Conservation (phyloP, 2,113 vertebrate genomes). For the Stercorarius parasiticus region DNA sequence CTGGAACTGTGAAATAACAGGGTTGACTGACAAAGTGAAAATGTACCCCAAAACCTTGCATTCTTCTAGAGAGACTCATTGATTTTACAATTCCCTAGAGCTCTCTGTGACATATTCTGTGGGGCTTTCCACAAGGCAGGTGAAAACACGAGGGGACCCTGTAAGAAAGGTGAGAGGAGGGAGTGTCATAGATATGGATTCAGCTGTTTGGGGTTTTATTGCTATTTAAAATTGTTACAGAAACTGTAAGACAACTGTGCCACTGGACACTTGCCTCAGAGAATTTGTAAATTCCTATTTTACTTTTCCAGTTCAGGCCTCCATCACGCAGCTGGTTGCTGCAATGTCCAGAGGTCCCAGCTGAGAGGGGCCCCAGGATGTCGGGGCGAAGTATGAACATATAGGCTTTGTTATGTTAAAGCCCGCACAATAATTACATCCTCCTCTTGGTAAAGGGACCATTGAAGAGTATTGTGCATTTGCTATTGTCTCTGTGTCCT, state of each 20-base stretch:
- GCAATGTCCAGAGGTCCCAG: background rate
- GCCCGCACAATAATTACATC: constrained; percentile 10
- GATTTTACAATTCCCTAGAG: background rate
- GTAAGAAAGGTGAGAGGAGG: background rate
- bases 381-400: background rate
- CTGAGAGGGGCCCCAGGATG: background rate
- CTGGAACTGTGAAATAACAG: background rate
- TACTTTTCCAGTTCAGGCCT: background rate
- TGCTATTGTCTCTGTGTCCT: background rate
- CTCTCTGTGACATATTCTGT: background rate
- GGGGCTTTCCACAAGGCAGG: background rate
- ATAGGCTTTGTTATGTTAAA: constrained; percentile 13
- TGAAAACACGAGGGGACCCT: background rate
- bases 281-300: background rate
- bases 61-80: background rate
- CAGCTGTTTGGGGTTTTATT: background rate
- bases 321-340: background rate
- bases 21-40: background rate
- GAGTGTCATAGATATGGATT: background rate
- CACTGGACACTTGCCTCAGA: background rate
- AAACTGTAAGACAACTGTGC: background rate
- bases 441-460: background rate
- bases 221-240: background rate
- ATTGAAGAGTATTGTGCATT: background rate
- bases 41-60: background rate